Base-by-base conservation (phyloP, 2,113 vertebrate species). In the Erythrocercus mccallii region DNA sequence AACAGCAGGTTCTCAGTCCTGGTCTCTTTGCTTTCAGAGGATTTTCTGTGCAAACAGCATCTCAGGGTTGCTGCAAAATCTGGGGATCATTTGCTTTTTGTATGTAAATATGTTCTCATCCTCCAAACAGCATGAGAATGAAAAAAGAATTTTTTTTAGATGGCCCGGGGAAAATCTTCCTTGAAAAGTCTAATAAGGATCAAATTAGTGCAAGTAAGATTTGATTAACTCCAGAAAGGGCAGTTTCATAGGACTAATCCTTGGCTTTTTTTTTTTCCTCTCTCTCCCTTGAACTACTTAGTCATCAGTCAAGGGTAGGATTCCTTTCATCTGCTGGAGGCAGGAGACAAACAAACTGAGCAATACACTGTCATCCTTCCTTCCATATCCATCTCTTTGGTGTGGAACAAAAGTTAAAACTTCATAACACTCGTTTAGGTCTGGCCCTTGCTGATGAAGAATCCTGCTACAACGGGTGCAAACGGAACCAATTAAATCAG, bases 201-300 rank as follows among this genome's bases (percentile, higher is more conserved):
- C 93, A 95, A 88, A 92, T 93, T 88, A 92, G 78, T 88, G 81
- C 30, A 93, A 92, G 56, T 92, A 65, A 85, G 66, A 87, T 58
- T 84, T 95, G 91, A 88, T 92, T 82, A 95, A 81, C 80, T 96
- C 58, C 51, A 85, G 85, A 92, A 94, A 72, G 90, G 90, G 58
- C 72, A 60, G 37, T 71, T 94, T 96, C 88, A 33, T 40, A 56
- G 87, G 35, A 45, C 51, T 89, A 66, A 89, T 83, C 47, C 40
- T 84, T 84, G 30, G 31, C 9, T 20, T 8, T 47, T 24, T 31
- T 17, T 22, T 25, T 35, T 30, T 40, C 23, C 30, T 19, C 33
- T 25, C 23, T 12, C 23, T 17, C 17, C 45, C 37, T 92, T 86
- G 47, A 86, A 56, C 53, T 94, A 82, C 85, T 93, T 96, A 92